Evolutionary conservation across 2,113 vertebrate genomes (phyloP).

Genomic region (Tragulus kanchil): DNA sequence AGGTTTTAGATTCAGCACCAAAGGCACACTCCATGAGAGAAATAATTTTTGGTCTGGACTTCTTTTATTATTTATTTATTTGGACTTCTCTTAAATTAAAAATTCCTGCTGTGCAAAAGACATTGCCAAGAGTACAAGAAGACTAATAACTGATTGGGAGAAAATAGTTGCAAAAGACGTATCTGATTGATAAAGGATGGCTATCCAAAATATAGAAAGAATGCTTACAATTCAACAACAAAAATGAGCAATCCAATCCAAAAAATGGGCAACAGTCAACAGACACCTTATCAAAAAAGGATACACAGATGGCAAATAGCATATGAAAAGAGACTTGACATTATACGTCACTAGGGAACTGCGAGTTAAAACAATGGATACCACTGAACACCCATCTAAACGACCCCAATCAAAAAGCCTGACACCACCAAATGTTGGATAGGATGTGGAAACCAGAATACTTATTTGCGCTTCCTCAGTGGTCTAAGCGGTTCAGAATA

Average conservation of each 20-base stretch:
- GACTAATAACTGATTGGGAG: not conserved
- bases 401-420: not conserved
- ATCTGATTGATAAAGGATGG: not conserved
- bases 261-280: not conserved
- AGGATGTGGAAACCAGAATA: not conserved
- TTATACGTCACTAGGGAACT: not conserved
- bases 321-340: not conserved
- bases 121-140: not conserved
- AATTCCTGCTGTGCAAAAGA: not conserved
- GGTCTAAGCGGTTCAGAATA: too few relatives aligned
- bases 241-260: not conserved
- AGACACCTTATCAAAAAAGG: not conserved
- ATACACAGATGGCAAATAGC: not conserved
- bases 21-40: not conserved
- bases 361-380: not conserved
- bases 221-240: not conserved
- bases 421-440: not conserved
- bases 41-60: not conserved
- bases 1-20: not conserved
- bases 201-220: not conserved
- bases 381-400: not conserved
- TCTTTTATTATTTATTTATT: not conserved
- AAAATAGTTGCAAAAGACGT: not conserved
- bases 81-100: not conserved
- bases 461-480: too few relatives aligned